Conservation (phyloP, 1,140 invertebrate genomes). For the Helicorthomorpha holstii region DNA sequence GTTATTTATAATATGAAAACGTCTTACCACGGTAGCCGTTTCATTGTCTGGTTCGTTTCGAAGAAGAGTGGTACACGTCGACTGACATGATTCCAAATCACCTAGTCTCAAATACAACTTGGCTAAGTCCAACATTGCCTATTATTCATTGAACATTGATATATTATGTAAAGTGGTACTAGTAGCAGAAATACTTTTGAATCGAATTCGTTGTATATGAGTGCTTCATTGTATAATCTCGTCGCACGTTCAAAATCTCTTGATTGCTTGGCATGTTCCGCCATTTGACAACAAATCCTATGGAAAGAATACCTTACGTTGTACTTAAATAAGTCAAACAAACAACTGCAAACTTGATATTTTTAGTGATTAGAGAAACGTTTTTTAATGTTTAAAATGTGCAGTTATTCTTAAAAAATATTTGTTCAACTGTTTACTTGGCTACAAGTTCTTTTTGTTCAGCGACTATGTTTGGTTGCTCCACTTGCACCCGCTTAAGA, state of each 20-base stretch:
- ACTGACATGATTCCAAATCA: conserved; percentile 58
- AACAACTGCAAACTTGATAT: neutral
- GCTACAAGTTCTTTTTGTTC: conserved; percentile 38
- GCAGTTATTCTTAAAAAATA: neutral
- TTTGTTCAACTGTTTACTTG: conserved; percentile 21
- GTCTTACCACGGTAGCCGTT: conserved; percentile 50
- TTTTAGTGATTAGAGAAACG: too few species aligned
- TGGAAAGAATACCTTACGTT: conserved; percentile 12
- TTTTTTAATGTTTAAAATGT: too few species aligned
- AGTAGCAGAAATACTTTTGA: conserved; percentile 39
- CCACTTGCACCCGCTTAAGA: conserved; percentile 41
- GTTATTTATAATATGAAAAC: conserved; percentile 4
- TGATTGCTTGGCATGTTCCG: conserved; percentile 39
- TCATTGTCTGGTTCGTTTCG: conserved; percentile 76
- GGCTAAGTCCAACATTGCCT: conserved; percentile 18
- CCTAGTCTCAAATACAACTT: conserved; percentile 19
- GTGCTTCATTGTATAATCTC: conserved; percentile 62
- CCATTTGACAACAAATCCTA: conserved; percentile 48
- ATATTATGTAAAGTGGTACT: neutral
- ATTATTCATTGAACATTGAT: neutral
- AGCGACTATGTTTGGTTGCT: conserved; percentile 33
- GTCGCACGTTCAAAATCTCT: conserved; percentile 54
- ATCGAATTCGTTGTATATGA: conserved; percentile 60
- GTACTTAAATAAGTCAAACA: neutral
- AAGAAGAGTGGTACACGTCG: conserved; percentile 64